phyloP scores from a whole-genome alignment of 1,140 invertebrate species.

The Babylonia areolata region DNA sequence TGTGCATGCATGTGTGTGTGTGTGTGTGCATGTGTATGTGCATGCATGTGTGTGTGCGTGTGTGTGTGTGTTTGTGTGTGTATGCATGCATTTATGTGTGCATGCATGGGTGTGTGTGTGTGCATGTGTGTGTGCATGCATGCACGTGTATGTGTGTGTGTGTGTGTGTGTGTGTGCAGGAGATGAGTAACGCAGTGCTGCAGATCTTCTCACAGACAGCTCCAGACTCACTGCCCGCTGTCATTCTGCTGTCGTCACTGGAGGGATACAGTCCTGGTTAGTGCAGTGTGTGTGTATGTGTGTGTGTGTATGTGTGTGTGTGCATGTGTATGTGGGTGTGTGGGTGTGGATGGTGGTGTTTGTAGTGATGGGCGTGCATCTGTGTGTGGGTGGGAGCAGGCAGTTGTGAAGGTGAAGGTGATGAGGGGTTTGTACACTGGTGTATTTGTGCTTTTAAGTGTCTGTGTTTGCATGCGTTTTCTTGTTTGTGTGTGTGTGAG shows the following conservation, averaged over 20 bases:
- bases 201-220: conserved; percentile 36
- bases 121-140: background rate
- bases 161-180: conserved; percentile 10
- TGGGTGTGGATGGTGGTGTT: background rate
- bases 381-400: background rate
- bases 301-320: no score
- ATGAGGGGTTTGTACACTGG: background rate
- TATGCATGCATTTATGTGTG: background rate
- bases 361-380: background rate
- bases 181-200: conserved; percentile 23
- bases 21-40: no score
- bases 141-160: background rate
- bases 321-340: background rate
- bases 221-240: conserved; percentile 15
- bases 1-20: no score
- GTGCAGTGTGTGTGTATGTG: no score
- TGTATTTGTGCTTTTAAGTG: background rate
- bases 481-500: background rate
- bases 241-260: conserved; percentile 35
- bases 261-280: conserved; percentile 35
- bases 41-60: no score
- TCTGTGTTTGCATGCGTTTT: no score
- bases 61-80: no score
- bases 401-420: background rate
- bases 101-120: background rate